Conservation (phyloP, 2,888 invertebrate species). For the Latheticus oryzae region DNA sequence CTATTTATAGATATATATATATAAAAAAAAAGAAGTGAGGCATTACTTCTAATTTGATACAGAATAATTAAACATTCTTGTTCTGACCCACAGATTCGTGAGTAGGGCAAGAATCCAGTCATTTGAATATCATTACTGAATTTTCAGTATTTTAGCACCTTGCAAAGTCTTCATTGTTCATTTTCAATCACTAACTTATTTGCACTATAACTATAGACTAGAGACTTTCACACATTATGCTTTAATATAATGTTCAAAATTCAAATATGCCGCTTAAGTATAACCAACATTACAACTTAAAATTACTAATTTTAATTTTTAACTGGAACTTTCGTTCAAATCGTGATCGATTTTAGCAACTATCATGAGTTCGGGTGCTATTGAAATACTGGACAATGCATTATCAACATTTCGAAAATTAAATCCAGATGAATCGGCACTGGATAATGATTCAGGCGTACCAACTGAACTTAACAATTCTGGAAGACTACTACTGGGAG, state of each 20-base stretch:
- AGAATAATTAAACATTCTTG: too few species aligned
- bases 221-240: slow-evolving; percentile 35
- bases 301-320: slow-evolving; percentile 52
- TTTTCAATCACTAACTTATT: slow-evolving; percentile 21
- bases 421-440: slow-evolving; percentile 72
- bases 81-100: too few species aligned
- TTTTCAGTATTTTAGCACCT: slow-evolving; percentile 38
- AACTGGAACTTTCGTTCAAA: slow-evolving; percentile 64
- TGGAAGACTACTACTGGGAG: slow-evolving; percentile 65
- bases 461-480: slow-evolving; percentile 71
- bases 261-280: too few species aligned
- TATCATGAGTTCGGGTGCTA: slow-evolving; percentile 61
- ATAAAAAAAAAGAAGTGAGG: slow-evolving; percentile 46
- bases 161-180: slow-evolving; percentile 37
- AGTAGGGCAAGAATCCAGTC: slow-evolving; percentile 31
- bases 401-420: slow-evolving; percentile 69
- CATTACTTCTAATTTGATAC: slow-evolving; percentile 47
- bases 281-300: too few species aligned
- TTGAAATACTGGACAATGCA: slow-evolving; percentile 66
- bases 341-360: slow-evolving; percentile 63
- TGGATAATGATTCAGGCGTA: slow-evolving; percentile 72
- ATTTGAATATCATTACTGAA: slow-evolving; percentile 36
- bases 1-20: slow-evolving; percentile 46
- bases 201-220: slow-evolving; percentile 37
- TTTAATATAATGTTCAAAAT: too few species aligned